A percentile compares a stretch with the other conserved stretches of the same genome.
Conservation (phyloP, 2,113 vertebrate species). For the Calidris pugnax region DNA sequence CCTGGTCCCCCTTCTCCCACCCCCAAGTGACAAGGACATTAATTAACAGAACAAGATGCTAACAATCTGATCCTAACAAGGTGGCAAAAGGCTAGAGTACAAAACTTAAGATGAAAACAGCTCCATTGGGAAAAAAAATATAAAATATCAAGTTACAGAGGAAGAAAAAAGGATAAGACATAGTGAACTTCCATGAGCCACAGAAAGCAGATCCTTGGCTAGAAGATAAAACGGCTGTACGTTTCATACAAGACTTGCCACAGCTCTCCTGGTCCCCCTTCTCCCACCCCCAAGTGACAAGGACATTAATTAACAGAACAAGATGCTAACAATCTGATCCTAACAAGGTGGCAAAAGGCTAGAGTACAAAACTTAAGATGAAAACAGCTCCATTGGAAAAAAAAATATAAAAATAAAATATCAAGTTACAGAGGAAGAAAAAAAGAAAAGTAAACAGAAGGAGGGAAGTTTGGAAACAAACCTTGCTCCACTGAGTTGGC, state of each 20-base stretch:
- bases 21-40: not conserved
- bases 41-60: not conserved
- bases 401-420: not conserved
- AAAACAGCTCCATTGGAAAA: not conserved
- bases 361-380: not conserved
- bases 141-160: not conserved
- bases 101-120: not conserved
- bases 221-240: not conserved
- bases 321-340: not conserved
- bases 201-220: conserved; percentile 1
- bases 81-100: not conserved
- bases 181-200: no score
- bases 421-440: not conserved
- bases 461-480: not conserved
- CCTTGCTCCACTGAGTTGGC: not conserved
- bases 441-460: not conserved
- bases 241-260: not conserved
- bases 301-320: not conserved
- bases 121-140: not conserved
- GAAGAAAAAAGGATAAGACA: not conserved
- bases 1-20: not conserved
- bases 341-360: not conserved
- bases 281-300: not conserved
- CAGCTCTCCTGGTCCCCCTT: not conserved
- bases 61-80: not conserved